Conservation (phyloP, 1,140 invertebrate species). For the Pseudomyrmex gracilis region DNA sequence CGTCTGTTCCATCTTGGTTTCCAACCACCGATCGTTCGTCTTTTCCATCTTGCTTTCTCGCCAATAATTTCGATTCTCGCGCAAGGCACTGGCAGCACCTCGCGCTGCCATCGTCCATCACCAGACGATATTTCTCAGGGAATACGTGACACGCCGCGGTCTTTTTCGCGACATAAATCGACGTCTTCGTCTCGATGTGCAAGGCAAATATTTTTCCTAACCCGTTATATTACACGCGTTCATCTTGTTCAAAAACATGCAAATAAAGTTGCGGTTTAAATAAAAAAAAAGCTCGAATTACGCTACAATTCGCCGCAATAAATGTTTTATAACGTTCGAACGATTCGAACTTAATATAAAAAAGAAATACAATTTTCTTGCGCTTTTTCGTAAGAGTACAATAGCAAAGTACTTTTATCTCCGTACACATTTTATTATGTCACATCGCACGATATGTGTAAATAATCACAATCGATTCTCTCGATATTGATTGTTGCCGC, state of each 20-base stretch:
- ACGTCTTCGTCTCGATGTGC: conserved; percentile 26
- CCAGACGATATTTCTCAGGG: conserved; percentile 51
- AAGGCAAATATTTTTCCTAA: conserved; percentile 47
- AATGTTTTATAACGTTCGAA: neutral
- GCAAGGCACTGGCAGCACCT: conserved; percentile 9
- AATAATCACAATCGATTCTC: too few relatives aligned
- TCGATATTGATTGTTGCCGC: too few relatives aligned
- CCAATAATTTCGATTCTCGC: conserved; percentile 55
- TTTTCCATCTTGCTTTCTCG: conserved; percentile 53
- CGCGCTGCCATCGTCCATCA: conserved; percentile 36
- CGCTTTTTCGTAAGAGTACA: too few relatives aligned
- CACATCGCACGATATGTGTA: too few relatives aligned
- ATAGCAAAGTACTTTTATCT: too few relatives aligned
- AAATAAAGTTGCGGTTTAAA: conserved; percentile 3
- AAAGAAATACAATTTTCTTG: too few relatives aligned
- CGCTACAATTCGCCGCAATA: neutral
- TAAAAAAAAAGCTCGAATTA: too few relatives aligned
- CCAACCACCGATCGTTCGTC: conserved; percentile 35
- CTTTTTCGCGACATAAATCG: conserved; percentile 50
- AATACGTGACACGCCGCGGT: conserved; percentile 51
- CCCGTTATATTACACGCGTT: conserved; percentile 9
- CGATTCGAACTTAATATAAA: too few relatives aligned
- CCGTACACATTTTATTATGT: too few relatives aligned
- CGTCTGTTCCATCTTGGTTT: conserved; percentile 53
- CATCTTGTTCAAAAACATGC: conserved; percentile 33